phyloP scores from a whole-genome alignment of 2,888 invertebrate genomes.

The Dryomyza anilis region DNA sequence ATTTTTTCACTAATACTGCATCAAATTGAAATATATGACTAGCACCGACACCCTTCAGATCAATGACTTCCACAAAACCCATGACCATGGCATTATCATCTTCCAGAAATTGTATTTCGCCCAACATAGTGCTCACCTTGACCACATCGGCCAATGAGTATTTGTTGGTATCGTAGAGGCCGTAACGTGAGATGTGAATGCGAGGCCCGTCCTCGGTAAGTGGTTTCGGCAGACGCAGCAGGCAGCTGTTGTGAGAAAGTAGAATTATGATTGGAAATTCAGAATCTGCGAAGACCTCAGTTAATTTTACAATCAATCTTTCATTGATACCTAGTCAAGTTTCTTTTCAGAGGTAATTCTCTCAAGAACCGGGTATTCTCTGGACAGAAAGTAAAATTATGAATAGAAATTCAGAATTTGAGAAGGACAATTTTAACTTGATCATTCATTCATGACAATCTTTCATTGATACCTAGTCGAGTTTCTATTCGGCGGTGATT shows the following conservation, averaged over 20 bases:
- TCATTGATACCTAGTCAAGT: too few species aligned
- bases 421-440: too few species aligned
- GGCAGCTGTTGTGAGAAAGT: conserved; percentile 41
- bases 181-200: conserved; percentile 64
- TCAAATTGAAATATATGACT: conserved; percentile 67
- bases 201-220: conserved; percentile 62
- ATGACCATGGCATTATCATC: conserved; percentile 69
- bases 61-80: conserved; percentile 66
- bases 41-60: conserved; percentile 65
- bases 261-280: neutral
- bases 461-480: too few species aligned
- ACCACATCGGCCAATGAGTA: conserved; percentile 64
- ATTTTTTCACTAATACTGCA: conserved; percentile 68
- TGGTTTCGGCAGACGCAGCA: conserved; percentile 53
- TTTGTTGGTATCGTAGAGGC: conserved; percentile 63
- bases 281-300: too few species aligned
- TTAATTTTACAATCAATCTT: too few species aligned
- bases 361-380: too few species aligned
- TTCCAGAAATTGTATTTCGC: conserved; percentile 68
- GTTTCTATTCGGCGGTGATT: too few species aligned
- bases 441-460: too few species aligned
- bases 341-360: too few species aligned
- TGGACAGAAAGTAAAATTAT: too few species aligned
- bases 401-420: too few species aligned
- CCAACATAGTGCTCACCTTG: conserved; percentile 67